Percentiles rank a stretch among this genome's conserved stretches.
phyloP scores from a whole-genome alignment of 2,113 vertebrate species.

The Gnathonemus echidnorhynchus region DNA sequence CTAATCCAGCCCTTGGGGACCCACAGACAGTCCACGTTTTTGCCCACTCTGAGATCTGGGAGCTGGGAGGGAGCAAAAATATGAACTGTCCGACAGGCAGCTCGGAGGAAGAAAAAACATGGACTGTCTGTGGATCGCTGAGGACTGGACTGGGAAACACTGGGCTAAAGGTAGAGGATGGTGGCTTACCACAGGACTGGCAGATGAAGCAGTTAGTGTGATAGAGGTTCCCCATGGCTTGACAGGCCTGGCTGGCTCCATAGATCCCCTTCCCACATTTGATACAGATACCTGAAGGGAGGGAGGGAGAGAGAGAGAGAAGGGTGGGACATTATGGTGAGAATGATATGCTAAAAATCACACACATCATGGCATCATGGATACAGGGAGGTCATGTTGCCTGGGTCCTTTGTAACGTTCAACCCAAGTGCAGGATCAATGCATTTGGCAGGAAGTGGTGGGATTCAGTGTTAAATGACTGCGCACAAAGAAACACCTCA shows the following conservation, averaged over 20 bases:
- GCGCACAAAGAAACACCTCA: background rate
- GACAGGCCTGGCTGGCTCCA: slow-evolving; percentile 93
- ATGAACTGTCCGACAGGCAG: background rate
- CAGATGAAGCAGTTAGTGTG: slow-evolving; percentile 98
- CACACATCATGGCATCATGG: background rate
- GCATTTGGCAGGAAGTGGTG: background rate
- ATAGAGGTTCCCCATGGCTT: slow-evolving; percentile 95
- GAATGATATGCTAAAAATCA: background rate
- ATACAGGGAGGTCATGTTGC: background rate
- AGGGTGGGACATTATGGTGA: background rate
- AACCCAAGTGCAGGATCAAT: background rate
- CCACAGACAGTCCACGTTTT: background rate
- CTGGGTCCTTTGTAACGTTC: background rate
- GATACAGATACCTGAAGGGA: slow-evolving; percentile 85
- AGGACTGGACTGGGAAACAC: background rate
- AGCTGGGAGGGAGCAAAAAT: background rate
- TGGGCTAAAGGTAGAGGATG: background rate
- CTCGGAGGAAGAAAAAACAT: background rate
- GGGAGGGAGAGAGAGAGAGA: background rate
- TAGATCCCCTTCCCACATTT: slow-evolving; percentile 96
- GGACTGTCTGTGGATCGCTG: background rate
- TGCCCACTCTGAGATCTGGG: too few species aligned
- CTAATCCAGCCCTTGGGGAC: background rate
- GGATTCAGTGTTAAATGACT: background rate
- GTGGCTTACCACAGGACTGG: slow-evolving; percentile 87